Conservation (phyloP, 2,113 vertebrate species). For the Lepisosteus osseus region DNA sequence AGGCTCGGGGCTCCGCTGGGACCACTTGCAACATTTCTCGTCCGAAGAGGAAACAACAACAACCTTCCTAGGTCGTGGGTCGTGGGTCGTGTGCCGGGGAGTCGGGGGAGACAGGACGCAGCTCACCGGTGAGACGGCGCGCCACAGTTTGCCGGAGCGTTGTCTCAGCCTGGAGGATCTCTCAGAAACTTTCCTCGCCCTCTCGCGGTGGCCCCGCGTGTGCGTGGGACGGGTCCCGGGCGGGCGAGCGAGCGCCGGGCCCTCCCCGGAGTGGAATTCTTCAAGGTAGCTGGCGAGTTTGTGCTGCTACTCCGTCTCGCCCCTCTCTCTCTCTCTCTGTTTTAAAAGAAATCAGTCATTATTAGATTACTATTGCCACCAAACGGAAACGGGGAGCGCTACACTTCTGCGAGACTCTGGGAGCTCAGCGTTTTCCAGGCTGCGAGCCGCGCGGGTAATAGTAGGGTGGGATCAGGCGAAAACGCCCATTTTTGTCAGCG, state of each 20-base stretch:
- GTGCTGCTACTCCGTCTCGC: slow-evolving; percentile 49
- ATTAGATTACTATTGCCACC: slow-evolving; percentile 37
- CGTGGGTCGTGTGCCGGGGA: too few species aligned
- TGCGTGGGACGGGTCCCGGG: not conserved
- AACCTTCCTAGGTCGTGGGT: too few species aligned
- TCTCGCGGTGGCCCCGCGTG: too few species aligned
- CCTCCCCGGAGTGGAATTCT: slow-evolving; percentile 64
- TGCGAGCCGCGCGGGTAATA: too few species aligned
- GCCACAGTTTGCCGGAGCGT: not conserved
- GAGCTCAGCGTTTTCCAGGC: slow-evolving; percentile 13
- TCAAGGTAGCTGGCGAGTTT: slow-evolving; percentile 62
- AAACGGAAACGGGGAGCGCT: slow-evolving; percentile 12
- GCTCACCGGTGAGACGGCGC: too few species aligned
- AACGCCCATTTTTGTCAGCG: too few species aligned
- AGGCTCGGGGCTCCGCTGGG: slow-evolving; percentile 44
- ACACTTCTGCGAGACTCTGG: slow-evolving; percentile 41
- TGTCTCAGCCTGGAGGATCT: not conserved
- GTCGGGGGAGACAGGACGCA: too few species aligned
- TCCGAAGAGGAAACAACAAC: slow-evolving; percentile 14
- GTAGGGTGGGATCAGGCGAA: too few species aligned
- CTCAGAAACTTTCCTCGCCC: too few species aligned
- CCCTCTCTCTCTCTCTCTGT: slow-evolving; percentile 24
- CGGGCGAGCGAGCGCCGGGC: slow-evolving; percentile 32
- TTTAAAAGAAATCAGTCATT: not conserved
- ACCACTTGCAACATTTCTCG: slow-evolving; percentile 45